These are phyloP conservation scores for Pseudococcus longispinus DNA, from an alignment of 2,888 invertebrate species.

Conservation along the genomic window DNA sequence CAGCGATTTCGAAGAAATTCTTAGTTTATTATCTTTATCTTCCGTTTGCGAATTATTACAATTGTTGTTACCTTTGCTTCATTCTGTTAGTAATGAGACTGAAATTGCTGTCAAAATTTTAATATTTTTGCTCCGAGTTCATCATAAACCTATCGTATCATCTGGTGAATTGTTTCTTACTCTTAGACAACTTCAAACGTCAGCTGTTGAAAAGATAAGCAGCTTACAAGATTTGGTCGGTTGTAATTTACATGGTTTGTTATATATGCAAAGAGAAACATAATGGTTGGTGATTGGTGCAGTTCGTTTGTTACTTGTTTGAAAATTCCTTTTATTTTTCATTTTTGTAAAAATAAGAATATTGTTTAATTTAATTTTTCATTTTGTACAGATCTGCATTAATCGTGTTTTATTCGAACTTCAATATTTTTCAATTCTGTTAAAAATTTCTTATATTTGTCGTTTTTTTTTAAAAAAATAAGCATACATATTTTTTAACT, in stretches of 20 bases:
- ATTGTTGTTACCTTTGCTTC: slow-evolving; percentile 73
- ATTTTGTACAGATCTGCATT: too few species aligned
- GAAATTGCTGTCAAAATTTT: slow-evolving; percentile 81
- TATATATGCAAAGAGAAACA: slow-evolving; percentile 39
- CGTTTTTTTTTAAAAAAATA: background rate
- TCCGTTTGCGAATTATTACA: slow-evolving; percentile 74
- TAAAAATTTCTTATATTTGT: too few species aligned
- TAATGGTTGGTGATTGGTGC: background rate
- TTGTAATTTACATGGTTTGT: slow-evolving; percentile 46
- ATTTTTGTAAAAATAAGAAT: too few species aligned
- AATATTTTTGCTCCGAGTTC: slow-evolving; percentile 77
- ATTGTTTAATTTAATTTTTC: too few species aligned
- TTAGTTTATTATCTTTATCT: slow-evolving; percentile 84
- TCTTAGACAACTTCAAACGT: slow-evolving; percentile 10
- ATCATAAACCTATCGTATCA: slow-evolving; percentile 80
- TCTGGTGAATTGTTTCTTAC: slow-evolving; percentile 66
- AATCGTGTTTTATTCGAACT: too few species aligned
- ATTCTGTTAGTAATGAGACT: slow-evolving; percentile 70
- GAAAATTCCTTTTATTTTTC: too few species aligned
- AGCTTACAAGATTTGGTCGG: slow-evolving; percentile 45
- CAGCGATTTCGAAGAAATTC: slow-evolving; percentile 89
- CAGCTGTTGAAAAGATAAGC: background rate
- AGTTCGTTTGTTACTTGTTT: too few species aligned
- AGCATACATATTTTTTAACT: background rate
- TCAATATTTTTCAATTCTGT: too few species aligned